Percentiles rank a stretch among this genome's conserved stretches.
Evolutionary conservation across 2,113 vertebrate genomes (phyloP).

Genomic region (Pelmatolapia mariae): DNA sequence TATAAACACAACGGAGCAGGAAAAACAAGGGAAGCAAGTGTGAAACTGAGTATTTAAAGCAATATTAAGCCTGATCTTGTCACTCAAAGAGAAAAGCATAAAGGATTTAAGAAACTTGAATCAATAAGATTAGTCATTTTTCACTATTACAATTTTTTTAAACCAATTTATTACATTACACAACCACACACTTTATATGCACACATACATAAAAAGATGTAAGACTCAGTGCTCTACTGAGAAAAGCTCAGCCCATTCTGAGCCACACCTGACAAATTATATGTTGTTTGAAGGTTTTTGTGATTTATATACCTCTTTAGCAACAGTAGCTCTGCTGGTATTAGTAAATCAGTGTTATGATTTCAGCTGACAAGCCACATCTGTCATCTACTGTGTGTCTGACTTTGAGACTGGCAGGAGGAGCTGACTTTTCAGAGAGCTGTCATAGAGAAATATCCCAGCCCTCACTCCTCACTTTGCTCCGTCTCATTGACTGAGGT

Average conservation of each 20-base stretch:
- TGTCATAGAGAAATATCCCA: conserved; percentile 9
- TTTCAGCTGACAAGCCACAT: conserved; percentile 22
- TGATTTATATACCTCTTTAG: neutral
- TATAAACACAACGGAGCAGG: neutral
- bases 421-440: conserved; percentile 24
- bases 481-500: neutral
- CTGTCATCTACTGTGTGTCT: conserved; percentile 17
- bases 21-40: neutral
- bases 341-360: neutral
- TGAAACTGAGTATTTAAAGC: neutral
- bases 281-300: neutral
- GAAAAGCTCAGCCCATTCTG: neutral
- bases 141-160: neutral
- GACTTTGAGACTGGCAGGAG: conserved; percentile 1
- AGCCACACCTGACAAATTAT: neutral
- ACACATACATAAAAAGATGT: neutral
- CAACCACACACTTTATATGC: neutral
- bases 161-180: neutral
- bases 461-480: neutral
- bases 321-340: neutral
- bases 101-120: neutral
- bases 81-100: neutral
- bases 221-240: neutral
- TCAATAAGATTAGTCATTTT: neutral
- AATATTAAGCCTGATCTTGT: neutral